Evolutionary conservation across 2,888 invertebrate species (phyloP), one percentile per base, ranked within the genome.

Genomic region (Melanostoma scalare): DNA sequence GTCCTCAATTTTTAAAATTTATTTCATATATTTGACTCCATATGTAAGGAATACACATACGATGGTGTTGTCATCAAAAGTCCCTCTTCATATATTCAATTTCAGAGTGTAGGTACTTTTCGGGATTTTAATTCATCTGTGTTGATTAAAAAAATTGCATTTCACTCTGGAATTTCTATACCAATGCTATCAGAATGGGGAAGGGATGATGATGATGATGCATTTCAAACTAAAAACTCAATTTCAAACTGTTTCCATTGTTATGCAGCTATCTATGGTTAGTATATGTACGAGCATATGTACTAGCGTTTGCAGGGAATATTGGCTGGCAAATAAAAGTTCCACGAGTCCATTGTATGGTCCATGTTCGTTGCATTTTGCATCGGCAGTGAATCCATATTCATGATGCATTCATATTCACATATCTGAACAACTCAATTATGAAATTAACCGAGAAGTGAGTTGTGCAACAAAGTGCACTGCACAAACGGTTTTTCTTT

Each of bases 401-500:
- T 50, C 50, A 63, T 63, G 35, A 63, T 63, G 63, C 63, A 63
- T 50, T 63, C 48, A 6, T 6, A n/a, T 38, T 40, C 33, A 9
- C 9, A 31, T 63, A 50, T 48, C 50, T 63, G 36, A 10, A 35
- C 46, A 53, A 76, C 68, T 76, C 68, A 76, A 76, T 77, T 77
- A 63, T 77, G 20, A 77, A 77, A 77, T 77, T 48, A 77, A 77
- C 71, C 42, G 63, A 38, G 58, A 61, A 42, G 46, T 36, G 61
- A 56, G 56, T 58, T 58, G 38, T 77, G 72, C 77, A 72, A n/a
- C 77, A 60, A 72, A 77, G 38, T 77, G 77, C 77, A 77, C 20
- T 44, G 4, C 6, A 6, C 35, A 30, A 46, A 36, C 9, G 20
- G 36, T 20, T 44, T 52, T 36, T 63, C 36, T 63, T 56, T 42